Percentiles rank a stretch among this genome's conserved stretches.
Evolutionary conservation across 1,140 invertebrate genomes (phyloP).

Genomic region (Caenorhabditis latens): DNA sequence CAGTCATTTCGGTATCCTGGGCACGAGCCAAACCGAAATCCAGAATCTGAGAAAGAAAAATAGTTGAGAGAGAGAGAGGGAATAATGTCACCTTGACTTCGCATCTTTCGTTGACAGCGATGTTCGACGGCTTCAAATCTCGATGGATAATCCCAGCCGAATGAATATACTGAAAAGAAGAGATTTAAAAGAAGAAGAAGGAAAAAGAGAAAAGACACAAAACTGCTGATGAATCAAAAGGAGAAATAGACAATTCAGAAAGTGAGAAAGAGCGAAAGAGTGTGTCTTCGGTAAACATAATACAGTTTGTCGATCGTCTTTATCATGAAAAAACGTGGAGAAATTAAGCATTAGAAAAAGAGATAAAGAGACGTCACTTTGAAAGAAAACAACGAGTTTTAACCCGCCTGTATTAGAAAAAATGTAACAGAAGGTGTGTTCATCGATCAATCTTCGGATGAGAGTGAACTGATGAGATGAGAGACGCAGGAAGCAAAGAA

Average conservation of each 20-base stretch:
- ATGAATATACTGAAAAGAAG: slow-evolving; percentile 61
- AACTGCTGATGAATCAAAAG: background rate
- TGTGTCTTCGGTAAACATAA: slow-evolving; percentile 17
- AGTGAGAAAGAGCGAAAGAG: background rate
- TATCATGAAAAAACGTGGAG: slow-evolving; percentile 40
- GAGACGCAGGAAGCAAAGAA: slow-evolving; percentile 4
- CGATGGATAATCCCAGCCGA: slow-evolving; percentile 95
- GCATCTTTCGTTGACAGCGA: slow-evolving; percentile 99
- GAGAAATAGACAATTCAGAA: slow-evolving; percentile 26
- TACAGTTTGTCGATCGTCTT: background rate
- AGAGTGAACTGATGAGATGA: background rate
- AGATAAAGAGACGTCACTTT: slow-evolving; percentile 5
- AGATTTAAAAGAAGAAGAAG: background rate
- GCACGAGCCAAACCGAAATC: slow-evolving; percentile 98
- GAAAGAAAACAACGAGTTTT: background rate
- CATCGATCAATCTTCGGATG: slow-evolving; percentile 16
- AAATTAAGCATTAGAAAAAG: background rate
- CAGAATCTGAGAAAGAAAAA: slow-evolving; percentile 83
- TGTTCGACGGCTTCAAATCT: slow-evolving; percentile 99
- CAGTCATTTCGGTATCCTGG: slow-evolving; percentile 98
- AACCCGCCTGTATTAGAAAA: background rate
- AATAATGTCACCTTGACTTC: slow-evolving; percentile 85
- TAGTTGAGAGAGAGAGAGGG: background rate
- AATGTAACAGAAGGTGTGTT: slow-evolving; percentile 3
- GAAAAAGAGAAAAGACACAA: background rate